Base-by-base conservation (phyloP, 2,888 invertebrate species). In the Chromoteleia sp. region DNA sequence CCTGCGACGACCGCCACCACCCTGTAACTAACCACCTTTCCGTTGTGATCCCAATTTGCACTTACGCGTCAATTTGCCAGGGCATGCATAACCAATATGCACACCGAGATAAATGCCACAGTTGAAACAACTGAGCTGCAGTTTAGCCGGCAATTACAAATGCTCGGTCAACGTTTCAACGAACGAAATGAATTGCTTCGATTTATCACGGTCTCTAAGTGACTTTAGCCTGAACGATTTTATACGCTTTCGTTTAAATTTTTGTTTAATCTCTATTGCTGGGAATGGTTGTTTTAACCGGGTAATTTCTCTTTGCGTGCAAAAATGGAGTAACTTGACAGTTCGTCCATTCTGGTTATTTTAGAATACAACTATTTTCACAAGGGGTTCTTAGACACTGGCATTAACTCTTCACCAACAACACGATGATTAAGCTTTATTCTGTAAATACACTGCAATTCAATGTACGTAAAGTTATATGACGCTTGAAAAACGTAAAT, bases 1-100 rank as follows among this genome's bases (percentile, higher is more conserved):
- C 97, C 97, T 87, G 97, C 97, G 92, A 97, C 97, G 92, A 96
- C 95, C 94, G 96, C 94, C 93, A 97, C 97, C 94, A 97, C 96
- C 95, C 97, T 97, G 96, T 96, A 97, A 97, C 97, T 97, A 96
- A 95, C 93, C 90, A 88, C 85, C 88, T 89, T 87, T 83, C 85
- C 86, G 86, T 91, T 91, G 87, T 89, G 85, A 89, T 88, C 88
- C 85, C 63, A 85, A 85, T 67, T 85, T 84, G 78, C 54, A 43
- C 15, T 45, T 14, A 56, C n/a, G n/a, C 25, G 30, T 29, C 3
- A 25, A 54, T 74, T 67, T 56, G 45, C 45, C 63, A 54, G 45
- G 63, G 29, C 83, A 80, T 83, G 83, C 83, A 77, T 83, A 65
- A 75, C 76, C 81, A 59, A 45, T 67, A 54, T 56, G 56, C 63